Percentiles rank a stretch among this genome's conserved stretches.
Evolutionary conservation across 2,797 vertebrate genomes (phyloP).

Genomic region (Hemitrygon akajei): DNA sequence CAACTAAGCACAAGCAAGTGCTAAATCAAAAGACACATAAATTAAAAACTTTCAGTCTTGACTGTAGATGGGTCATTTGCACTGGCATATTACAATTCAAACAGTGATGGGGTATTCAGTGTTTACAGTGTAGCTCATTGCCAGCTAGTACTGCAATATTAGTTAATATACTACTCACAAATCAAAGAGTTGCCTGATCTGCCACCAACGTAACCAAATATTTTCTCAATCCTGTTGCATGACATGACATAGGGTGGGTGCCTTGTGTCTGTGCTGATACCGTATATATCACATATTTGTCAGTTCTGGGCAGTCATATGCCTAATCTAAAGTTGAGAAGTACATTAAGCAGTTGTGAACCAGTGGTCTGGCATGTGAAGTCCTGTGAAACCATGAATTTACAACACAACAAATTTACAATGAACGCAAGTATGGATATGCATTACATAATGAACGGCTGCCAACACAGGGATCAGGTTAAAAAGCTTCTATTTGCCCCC

Average conservation of each 20-base stretch:
- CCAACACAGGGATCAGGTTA: background rate
- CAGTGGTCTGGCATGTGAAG: background rate
- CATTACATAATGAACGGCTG: background rate
- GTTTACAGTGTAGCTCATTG: background rate
- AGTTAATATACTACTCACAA: background rate
- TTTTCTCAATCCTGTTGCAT: background rate
- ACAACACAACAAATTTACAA: no score
- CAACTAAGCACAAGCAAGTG: no score
- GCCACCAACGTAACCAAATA: background rate
- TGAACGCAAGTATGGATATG: background rate
- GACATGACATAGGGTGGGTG: background rate
- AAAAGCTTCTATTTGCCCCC: background rate
- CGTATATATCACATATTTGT: background rate
- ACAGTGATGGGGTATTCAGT: no score
- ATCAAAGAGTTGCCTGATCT: background rate
- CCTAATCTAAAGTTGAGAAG: background rate
- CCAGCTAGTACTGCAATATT: background rate
- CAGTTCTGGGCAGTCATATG: background rate
- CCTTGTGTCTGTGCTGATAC: background rate
- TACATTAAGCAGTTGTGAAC: background rate
- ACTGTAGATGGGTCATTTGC: background rate
- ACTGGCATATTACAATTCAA: background rate
- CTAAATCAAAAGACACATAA: no score
- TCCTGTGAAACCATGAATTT: background rate
- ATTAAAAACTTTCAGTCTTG: background rate